Evolutionary conservation across 2,113 vertebrate genomes (phyloP).

Genomic region (Bujurquina vittata): DNA sequence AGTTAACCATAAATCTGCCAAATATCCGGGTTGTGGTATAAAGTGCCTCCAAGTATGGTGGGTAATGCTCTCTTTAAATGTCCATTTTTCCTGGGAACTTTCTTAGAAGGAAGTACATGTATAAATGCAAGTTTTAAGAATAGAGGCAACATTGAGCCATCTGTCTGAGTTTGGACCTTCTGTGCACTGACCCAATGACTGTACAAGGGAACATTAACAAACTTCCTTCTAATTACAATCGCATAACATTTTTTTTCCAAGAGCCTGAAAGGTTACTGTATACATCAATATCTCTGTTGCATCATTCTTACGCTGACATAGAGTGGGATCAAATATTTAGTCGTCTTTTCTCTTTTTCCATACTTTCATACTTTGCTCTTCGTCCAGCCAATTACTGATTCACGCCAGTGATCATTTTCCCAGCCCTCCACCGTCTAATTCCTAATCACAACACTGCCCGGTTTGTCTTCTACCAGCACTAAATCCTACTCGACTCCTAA

Average conservation of each 20-base stretch:
- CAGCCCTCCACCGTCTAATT: slow-evolving; percentile 16
- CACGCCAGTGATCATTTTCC: slow-evolving; percentile 14
- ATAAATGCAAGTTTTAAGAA: not conserved
- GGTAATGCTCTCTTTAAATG: not conserved
- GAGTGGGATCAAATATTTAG: not conserved
- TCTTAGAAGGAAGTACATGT: not conserved
- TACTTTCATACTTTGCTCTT: not conserved
- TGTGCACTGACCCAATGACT: not conserved
- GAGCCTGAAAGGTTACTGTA: not conserved
- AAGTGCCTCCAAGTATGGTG: not conserved
- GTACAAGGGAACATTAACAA: not conserved
- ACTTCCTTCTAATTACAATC: not conserved
- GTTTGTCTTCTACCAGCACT: slow-evolving; percentile 11
- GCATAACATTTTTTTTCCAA: fast-evolving
- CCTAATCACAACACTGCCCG: slow-evolving; percentile 29
- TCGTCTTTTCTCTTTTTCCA: not conserved
- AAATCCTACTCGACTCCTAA: not conserved
- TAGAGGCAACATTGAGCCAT: not conserved
- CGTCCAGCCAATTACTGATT: slow-evolving; percentile 30
- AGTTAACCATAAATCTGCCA: not conserved
- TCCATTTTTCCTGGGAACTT: not conserved
- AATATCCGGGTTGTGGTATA: not conserved
- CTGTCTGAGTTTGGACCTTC: not conserved
- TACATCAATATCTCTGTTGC: not conserved
- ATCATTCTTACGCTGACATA: not conserved